These are phyloP conservation scores for Oreocharis arfaki DNA, from an alignment of 2,113 vertebrate species.

Conservation along the genomic window DNA sequence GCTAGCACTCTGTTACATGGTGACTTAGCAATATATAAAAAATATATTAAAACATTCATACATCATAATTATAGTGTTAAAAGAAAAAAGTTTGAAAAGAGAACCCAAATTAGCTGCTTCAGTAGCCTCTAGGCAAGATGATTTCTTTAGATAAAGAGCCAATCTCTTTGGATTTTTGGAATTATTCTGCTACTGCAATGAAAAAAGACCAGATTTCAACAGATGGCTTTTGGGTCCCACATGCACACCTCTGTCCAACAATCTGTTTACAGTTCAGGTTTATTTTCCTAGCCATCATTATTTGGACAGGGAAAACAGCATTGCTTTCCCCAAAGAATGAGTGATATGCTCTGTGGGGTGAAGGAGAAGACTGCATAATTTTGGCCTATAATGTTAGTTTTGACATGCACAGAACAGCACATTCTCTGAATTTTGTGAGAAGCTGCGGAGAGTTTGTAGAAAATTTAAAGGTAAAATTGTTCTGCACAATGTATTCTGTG, in stretches of 20 bases:
- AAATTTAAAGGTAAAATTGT: not conserved
- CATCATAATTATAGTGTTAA: not conserved
- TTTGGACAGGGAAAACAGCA: not conserved
- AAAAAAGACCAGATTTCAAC: not conserved
- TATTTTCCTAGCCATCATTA: conserved; percentile 9
- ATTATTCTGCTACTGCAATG: not conserved
- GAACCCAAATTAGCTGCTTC: not conserved
- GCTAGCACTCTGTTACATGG: not conserved
- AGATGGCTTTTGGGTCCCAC: conserved; percentile 29
- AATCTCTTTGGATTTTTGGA: not conserved
- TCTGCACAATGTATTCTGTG: rapidly evolving
- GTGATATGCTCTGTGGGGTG: not conserved
- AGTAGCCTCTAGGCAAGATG: not conserved
- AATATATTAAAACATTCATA: not conserved
- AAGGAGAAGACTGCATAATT: not conserved
- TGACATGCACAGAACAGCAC: rapidly evolving
- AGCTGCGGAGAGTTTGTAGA: not conserved
- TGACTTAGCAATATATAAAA: not conserved
- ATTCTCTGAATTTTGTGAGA: not conserved
- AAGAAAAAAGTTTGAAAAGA: not conserved
- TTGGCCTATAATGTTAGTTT: not conserved
- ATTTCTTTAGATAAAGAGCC: not conserved
- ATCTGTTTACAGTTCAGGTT: conserved; percentile 29
- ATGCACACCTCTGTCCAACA: conserved; percentile 16
- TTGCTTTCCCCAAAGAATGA: not conserved